Conservation (phyloP, 2,797 vertebrate species). For the Rhodeus uyekii region DNA sequence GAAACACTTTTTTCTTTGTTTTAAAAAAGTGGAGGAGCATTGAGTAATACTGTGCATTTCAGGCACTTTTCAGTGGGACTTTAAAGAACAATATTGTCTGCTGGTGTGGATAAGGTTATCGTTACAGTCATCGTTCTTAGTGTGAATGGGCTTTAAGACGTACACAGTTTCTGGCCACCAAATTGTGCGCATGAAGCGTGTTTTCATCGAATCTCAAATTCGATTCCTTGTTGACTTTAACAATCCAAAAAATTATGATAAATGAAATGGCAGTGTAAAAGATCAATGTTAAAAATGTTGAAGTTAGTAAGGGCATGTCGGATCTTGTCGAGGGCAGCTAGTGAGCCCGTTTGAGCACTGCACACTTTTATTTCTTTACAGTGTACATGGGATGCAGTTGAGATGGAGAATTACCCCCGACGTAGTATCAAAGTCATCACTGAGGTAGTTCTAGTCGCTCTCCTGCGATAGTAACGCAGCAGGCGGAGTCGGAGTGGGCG, state of each 20-base stretch:
- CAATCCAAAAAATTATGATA: neutral
- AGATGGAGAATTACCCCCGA: constrained; percentile 23
- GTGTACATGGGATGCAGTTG: constrained; percentile 17
- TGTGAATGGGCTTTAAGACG: neutral
- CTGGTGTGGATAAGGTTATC: neutral
- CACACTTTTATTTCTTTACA: neutral
- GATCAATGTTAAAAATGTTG: too few relatives aligned
- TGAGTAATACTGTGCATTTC: too few relatives aligned
- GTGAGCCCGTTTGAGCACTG: neutral
- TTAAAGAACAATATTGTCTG: neutral
- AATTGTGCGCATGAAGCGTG: neutral
- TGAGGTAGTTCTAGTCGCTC: constrained; percentile 48
- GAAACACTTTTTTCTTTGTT: too few relatives aligned
- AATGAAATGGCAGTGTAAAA: neutral
- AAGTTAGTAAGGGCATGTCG: neutral
- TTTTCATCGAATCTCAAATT: neutral
- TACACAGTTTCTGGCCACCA: neutral
- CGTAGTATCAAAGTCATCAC: neutral
- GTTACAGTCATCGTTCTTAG: neutral
- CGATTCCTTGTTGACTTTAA: neutral
- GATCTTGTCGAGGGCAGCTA: too few relatives aligned
- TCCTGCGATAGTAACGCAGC: constrained; percentile 67
- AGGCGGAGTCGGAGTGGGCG: constrained; percentile 59
- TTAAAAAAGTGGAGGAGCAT: too few relatives aligned
- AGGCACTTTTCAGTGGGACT: too few relatives aligned